Percentiles rank a stretch among this genome's conserved stretches.
Evolutionary conservation across 2,888 invertebrate species (phyloP).

Genomic region (Scaptomyza polygonia): DNA sequence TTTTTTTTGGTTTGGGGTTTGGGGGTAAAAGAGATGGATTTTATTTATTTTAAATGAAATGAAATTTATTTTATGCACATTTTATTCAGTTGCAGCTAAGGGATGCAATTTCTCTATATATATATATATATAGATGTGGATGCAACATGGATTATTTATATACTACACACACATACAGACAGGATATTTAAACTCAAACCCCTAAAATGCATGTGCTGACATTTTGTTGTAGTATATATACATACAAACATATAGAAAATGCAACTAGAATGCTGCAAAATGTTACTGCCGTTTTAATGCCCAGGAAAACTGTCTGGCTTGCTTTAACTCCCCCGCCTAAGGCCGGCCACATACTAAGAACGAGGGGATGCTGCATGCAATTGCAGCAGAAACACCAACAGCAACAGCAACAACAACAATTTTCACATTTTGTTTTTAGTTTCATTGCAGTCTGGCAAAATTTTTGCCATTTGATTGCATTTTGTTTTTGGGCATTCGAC

Average conservation of each 20-base stretch:
- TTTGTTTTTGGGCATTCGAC: constrained; percentile 53
- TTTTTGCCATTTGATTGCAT: constrained; percentile 77
- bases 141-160: constrained; percentile 63
- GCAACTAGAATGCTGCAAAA: constrained; percentile 75
- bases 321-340: background rate
- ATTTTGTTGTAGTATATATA: constrained; percentile 30
- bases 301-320: constrained; percentile 60
- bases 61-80: constrained; percentile 77
- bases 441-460: constrained; percentile 73
- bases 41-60: constrained; percentile 80
- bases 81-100: constrained; percentile 61
- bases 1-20: constrained; percentile 17
- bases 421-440: constrained; percentile 59
- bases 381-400: constrained; percentile 5
- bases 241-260: constrained; percentile 60
- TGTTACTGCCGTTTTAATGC: constrained; percentile 72
- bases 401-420: constrained; percentile 5
- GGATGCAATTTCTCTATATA: constrained; percentile 59
- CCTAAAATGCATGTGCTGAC: constrained; percentile 8
- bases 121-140: background rate
- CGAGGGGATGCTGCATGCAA: constrained; percentile 25
- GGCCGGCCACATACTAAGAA: background rate
- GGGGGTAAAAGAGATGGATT: constrained; percentile 29
- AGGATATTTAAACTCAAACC: constrained; percentile 6
- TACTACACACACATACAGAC: constrained; percentile 12